These are phyloP conservation scores for Crotophaga sulcirostris DNA, from an alignment of 2,113 vertebrate species.

Conservation along the genomic window DNA sequence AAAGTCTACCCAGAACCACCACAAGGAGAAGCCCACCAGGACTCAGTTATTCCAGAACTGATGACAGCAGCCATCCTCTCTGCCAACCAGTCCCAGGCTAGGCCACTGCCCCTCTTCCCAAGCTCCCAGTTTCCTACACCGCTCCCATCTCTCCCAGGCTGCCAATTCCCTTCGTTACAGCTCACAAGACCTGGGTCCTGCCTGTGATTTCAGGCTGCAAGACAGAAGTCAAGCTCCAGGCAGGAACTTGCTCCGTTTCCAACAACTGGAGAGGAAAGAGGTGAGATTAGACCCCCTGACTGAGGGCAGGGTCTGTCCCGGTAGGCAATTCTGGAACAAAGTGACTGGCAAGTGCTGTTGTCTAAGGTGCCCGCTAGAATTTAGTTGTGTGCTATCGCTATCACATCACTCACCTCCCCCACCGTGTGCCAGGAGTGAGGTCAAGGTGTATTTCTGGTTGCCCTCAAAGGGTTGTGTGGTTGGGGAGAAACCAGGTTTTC, in stretches of 20 bases:
- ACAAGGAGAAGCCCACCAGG: not conserved
- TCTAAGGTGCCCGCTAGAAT: slow-evolving; percentile 61
- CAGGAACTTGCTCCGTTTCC: not conserved
- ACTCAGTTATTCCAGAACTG: not conserved
- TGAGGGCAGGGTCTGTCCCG: slow-evolving; percentile 28
- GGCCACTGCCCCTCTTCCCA: not conserved
- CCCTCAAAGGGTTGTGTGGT: not conserved
- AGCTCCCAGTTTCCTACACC: not conserved
- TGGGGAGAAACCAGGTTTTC: slow-evolving; percentile 37
- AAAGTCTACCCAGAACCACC: not conserved
- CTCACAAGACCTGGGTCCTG: not conserved
- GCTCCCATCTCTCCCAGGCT: not conserved
- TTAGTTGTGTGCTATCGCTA: slow-evolving; percentile 44
- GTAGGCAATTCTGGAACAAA: not conserved
- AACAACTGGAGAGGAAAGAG: slow-evolving; percentile 47
- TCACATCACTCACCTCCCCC: slow-evolving; percentile 50
- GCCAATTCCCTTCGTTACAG: fast-evolving
- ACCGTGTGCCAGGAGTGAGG: slow-evolving; percentile 67
- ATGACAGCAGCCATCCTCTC: not conserved
- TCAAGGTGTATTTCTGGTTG: slow-evolving; percentile 56
- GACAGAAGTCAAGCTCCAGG: slow-evolving; percentile 21
- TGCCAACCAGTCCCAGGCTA: not conserved
- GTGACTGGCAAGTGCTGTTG: slow-evolving; percentile 63
- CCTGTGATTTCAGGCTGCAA: not conserved
- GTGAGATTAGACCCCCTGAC: slow-evolving; percentile 27